Base-by-base conservation (phyloP, 2,797 vertebrate species). In the Dendrocincla fuliginosa region DNA sequence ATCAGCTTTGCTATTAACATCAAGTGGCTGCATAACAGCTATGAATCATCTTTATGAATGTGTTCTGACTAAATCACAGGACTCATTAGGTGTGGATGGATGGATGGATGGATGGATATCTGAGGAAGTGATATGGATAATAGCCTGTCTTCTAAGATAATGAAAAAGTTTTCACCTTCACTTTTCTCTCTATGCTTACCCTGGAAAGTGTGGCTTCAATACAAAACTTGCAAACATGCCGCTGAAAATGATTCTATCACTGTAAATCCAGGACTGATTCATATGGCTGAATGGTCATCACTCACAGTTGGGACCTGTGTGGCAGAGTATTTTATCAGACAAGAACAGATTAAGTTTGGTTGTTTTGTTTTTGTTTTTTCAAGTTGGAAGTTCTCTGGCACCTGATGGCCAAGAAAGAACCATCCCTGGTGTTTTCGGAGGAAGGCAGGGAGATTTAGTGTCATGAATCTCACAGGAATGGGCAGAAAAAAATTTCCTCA, bases 11-110 rank as follows among this genome's bases (percentile, higher is more conserved):
- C 83, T 86, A 96, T 95, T 96, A 97, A 90, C 91, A 95, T 96
- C 94, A 87, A 95, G 57, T 90, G 93, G 73, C 85, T 97, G 89
- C 93, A 94, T 93, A 97, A 93, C 93, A 96, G 64, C 89, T 86
- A 70, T 95, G 94, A 97, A 96, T 98, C 92, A 95, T 94, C 96
- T 97, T 96, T 94, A 94, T 87, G 95, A 96, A 96, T 96, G 83
- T 95, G 71, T 91, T 93, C 90, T 95, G 91, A 94, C 84, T 95
- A 86, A 95, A 92, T 93, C 78, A 73, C 44, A 85, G 94, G 86
- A 90, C 96, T 96, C 93, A 94, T 95, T 95, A 88, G 85, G 91
- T 96, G 93, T 97, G 94, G 97, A 97, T 89, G 93, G 87, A 24
- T 93, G 90, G 77, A 39, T 12, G 37, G 37, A 24, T 93, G 89